A percentile compares a stretch with the other conserved stretches of the same genome.
Conservation (phyloP, 2,113 vertebrate genomes). For the Pyxicephalus adspersus region DNA sequence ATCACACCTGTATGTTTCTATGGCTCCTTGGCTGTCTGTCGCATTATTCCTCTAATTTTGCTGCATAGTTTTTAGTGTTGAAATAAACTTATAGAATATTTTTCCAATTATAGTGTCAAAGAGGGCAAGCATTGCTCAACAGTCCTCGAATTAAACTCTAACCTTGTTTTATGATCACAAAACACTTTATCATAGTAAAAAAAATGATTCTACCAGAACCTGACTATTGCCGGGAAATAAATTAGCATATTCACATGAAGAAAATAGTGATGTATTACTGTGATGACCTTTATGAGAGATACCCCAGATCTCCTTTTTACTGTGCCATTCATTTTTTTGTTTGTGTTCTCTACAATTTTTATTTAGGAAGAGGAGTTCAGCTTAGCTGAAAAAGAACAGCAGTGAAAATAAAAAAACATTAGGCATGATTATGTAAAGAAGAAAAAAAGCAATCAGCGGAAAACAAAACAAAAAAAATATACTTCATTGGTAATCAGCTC, state of each 20-base stretch:
- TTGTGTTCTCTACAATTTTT: neutral
- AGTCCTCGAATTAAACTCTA: neutral
- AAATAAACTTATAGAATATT: neutral
- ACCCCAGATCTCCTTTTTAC: neutral
- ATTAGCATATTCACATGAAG: neutral
- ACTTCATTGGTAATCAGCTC: too few relatives aligned
- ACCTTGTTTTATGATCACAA: neutral
- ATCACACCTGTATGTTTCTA: too few relatives aligned
- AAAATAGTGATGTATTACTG: conserved; percentile 9
- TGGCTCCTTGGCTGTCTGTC: too few relatives aligned
- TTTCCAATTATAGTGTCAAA: neutral
- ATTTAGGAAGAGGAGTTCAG: too few relatives aligned
- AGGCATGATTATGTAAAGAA: too few relatives aligned
- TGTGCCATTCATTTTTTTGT: neutral
- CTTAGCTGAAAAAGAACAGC: too few relatives aligned
- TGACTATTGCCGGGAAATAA: neutral
- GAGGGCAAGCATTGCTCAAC: neutral
- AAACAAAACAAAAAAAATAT: too few relatives aligned
- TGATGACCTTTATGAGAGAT: neutral
- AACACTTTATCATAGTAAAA: neutral
- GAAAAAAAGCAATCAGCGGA: too few relatives aligned
- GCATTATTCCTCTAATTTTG: neutral
- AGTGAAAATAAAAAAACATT: too few relatives aligned
- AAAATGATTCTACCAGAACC: neutral
- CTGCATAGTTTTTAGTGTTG: neutral